Conservation (phyloP, 2,797 vertebrate genomes). For the Sebastes itinus region DNA sequence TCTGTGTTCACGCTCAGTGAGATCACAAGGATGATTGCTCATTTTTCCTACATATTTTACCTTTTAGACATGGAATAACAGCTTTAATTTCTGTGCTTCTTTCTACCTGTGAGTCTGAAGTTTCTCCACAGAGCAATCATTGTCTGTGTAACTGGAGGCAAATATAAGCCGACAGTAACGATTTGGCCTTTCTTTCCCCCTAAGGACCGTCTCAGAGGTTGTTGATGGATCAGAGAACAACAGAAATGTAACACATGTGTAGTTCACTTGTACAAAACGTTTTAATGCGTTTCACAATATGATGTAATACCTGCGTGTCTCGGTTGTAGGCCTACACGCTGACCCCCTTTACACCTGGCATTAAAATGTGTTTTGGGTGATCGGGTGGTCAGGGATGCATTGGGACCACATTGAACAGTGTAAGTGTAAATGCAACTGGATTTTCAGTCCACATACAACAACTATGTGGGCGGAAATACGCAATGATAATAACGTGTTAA, state of each 20-base stretch:
- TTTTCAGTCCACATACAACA: too few species aligned
- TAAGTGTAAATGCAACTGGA: rapidly evolving
- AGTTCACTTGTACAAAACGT: not conserved
- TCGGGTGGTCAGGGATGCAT: not conserved
- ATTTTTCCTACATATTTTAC: not conserved
- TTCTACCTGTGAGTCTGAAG: constrained; percentile 3
- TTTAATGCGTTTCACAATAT: constrained; percentile 1
- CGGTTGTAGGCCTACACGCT: not conserved
- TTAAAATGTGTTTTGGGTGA: not conserved
- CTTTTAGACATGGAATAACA: not conserved
- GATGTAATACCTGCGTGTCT: not conserved
- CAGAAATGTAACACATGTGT: constrained; percentile 9
- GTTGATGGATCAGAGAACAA: constrained; percentile 23
- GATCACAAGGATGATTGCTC: not conserved
- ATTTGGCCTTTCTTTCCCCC: constrained; percentile 18
- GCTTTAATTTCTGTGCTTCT: not conserved
- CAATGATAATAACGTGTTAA: too few species aligned
- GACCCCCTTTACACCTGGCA: not conserved
- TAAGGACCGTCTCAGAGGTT: not conserved
- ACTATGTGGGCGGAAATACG: too few species aligned
- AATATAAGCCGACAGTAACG: constrained; percentile 24
- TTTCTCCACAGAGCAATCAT: constrained; percentile 31
- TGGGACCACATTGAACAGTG: too few species aligned
- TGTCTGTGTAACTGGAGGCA: constrained; percentile 19
- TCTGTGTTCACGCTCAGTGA: not conserved